Conservation (phyloP, 2,888 invertebrate species). For the Macrosiphum euphorbiae region DNA sequence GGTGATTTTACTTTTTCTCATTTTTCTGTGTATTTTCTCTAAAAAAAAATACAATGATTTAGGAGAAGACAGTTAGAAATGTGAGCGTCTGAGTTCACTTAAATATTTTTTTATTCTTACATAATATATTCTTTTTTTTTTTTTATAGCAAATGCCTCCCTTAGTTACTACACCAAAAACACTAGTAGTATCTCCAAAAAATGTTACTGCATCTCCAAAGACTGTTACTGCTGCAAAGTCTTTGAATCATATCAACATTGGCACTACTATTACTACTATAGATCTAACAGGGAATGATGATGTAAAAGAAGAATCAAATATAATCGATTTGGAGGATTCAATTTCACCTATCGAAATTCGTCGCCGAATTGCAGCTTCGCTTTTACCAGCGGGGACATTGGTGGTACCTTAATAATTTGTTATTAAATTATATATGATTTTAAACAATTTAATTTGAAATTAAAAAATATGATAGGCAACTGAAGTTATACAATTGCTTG, state of each 20-base stretch:
- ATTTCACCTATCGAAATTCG: conserved; percentile 15
- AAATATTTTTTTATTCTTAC: background rate
- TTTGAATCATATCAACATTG: background rate
- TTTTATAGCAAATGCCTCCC: background rate
- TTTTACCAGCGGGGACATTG: background rate
- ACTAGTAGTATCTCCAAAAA: background rate
- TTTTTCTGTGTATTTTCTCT: background rate
- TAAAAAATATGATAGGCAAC: background rate
- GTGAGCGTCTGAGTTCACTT: background rate
- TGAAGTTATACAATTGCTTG: no score
- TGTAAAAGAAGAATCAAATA: background rate
- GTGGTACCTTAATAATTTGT: background rate
- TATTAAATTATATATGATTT: background rate
- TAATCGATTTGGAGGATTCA: background rate
- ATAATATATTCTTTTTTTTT: background rate
- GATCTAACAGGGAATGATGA: conserved; percentile 38
- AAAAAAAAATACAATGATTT: background rate
- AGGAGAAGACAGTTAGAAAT: background rate
- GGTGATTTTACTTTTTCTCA: background rate
- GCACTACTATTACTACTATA: background rate
- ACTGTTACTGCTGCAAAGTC: conserved; percentile 11
- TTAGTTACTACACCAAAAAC: background rate
- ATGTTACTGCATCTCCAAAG: conserved; percentile 24
- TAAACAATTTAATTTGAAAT: background rate
- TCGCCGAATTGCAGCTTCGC: background rate